Base-by-base conservation (phyloP, 2,113 vertebrate species). In the Nematolebias whitei region DNA sequence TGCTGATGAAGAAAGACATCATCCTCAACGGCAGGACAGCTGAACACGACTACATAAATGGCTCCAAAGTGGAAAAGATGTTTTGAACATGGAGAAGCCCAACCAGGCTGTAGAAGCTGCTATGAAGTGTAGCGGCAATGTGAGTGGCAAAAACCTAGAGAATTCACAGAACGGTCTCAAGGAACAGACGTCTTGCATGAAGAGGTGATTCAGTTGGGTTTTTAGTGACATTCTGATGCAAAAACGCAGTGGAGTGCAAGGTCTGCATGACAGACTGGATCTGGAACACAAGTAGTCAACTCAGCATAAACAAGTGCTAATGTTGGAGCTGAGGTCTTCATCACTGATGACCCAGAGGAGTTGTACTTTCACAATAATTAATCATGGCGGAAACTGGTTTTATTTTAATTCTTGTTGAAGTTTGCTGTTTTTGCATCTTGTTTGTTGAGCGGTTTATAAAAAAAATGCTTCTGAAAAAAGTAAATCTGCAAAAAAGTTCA, bases 401-500 rank as follows among this genome's bases (percentile, higher is more conserved):
- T 41, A 2, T 15, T 41, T 15, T 4, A 15, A 13, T 14, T 41
- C 3, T 41, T 41, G 13, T 41, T 12, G 3, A 15, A 4, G 4
- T 41, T 41, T 41, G 1, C 4, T 41, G n/a, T n/a, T n/a, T n/a
- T n/a, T n/a, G n/a, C n/a, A n/a, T n/a, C n/a, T n/a, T n/a, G n/a
- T n/a, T n/a, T n/a, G n/a, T 2, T 41, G 12, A 15, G 14, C 12
- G 12, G 23, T n/a, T n/a, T n/a, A 12, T 1, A 22, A 49, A 49
- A 22, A 11, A 49, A 15, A 41, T 15, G 12, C 3, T 41, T 29
- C 26, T 29, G 3, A 29, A 26, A 51, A 23, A 81, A 67, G 44
- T 95, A 94, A 89, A 94, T 93, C 93, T 89, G 89, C 70, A 68
- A 84, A 83, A 79, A 61, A 1, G 70, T 70, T 67, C 44, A 75